Conservation (phyloP, 2,113 vertebrate genomes). For the Hemibagrus wyckioides region DNA sequence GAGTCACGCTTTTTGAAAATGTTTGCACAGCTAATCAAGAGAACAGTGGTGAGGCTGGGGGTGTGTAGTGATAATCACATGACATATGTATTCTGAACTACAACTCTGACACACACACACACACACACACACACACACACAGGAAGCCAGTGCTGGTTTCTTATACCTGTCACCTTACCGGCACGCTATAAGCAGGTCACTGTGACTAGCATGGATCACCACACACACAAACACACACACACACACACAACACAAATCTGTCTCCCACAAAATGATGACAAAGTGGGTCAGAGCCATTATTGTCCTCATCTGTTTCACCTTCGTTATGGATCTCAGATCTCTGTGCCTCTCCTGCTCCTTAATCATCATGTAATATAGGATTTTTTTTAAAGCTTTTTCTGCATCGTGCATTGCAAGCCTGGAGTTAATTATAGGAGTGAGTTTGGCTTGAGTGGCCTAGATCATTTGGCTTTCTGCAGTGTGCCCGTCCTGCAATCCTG, state of each 20-base stretch:
- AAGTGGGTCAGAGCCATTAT: conserved; percentile 19
- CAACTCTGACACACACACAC: neutral
- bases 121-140: neutral
- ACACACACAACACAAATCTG: neutral
- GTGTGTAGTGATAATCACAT: too few species aligned
- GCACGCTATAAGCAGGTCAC: neutral
- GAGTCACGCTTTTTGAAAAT: neutral
- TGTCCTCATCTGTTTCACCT: conserved; percentile 17
- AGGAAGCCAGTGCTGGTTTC: neutral
- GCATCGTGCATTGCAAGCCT: conserved; percentile 23
- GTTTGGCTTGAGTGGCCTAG: conserved; percentile 40
- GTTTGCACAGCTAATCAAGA: neutral
- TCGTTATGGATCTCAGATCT: conserved; percentile 7
- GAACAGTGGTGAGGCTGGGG: too few species aligned
- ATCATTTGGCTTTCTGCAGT: conserved; percentile 49
- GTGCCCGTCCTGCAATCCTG: conserved; percentile 43
- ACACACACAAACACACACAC: neutral
- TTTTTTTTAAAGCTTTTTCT: neutral
- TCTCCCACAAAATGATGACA: conserved; percentile 10
- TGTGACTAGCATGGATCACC: conserved; percentile 22
- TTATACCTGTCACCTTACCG: neutral
- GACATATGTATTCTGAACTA: neutral
- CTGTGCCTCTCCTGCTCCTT: neutral
- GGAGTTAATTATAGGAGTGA: conserved; percentile 44
- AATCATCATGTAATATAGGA: conserved; percentile 33